phyloP scores from a whole-genome alignment of 2,888 invertebrate species.

The Cryptophagus acutangulus region DNA sequence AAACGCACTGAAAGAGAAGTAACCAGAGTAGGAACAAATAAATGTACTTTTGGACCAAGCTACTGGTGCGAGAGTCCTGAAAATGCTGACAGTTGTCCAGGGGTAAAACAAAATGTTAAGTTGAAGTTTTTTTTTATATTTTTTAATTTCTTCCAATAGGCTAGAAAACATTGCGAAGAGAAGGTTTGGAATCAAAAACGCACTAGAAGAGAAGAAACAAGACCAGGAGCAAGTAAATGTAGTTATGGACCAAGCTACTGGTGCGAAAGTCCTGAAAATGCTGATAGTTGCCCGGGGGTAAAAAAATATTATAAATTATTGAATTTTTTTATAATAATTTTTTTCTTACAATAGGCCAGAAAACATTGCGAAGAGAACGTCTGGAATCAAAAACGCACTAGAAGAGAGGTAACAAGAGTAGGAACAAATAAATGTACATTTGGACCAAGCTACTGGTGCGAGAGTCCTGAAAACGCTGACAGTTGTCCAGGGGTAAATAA shows the following conservation, averaged over 20 bases:
- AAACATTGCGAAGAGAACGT: conserved; percentile 35
- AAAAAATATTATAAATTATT: conserved; percentile 17
- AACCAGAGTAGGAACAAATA: conserved; percentile 14
- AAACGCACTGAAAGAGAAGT: conserved; percentile 7
- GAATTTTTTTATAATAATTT: no score
- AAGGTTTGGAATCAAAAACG: conserved; percentile 22
- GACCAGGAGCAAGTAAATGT: conserved; percentile 50
- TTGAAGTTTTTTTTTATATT: no score
- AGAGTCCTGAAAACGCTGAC: conserved; percentile 47
- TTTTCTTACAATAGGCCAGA: no score
- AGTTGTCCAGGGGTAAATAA: conserved; percentile 30
- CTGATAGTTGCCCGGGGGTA: conserved; percentile 38
- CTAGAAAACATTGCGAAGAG: conserved; percentile 34
- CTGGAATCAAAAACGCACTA: conserved; percentile 16
- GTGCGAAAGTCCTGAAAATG: conserved; percentile 56
- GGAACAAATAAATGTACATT: conserved; percentile 56
- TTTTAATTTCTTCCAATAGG: no score
- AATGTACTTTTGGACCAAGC: conserved; percentile 69
- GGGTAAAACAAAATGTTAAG: conserved; percentile 11
- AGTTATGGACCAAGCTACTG: conserved; percentile 73
- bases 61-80: conserved; percentile 64
- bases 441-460: conserved; percentile 75
- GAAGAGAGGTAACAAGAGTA: neutral
- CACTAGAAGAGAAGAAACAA: conserved; percentile 2
- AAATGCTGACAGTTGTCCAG: conserved; percentile 43